Base-by-base conservation (phyloP, 2,797 vertebrate genomes). In the Furcifer pardalis region DNA sequence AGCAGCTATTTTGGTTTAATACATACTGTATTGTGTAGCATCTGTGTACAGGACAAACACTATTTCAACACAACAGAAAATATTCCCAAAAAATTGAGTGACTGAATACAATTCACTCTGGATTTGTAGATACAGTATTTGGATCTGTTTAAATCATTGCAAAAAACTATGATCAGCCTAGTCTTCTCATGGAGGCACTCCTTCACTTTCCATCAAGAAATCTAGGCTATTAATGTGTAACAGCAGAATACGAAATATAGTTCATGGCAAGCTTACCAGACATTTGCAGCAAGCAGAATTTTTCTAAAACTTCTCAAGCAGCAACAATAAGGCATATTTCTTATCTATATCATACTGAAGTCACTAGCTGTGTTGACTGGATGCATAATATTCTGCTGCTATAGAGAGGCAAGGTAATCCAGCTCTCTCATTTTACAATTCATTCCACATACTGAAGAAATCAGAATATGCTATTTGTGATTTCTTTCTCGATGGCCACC, bases 401-500 rank as follows among this genome's bases (percentile, higher is more conserved):
- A 40, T 40, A 32, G 17, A 37, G 7, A 66, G 21, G 35, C 44
- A 78, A 74, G 59, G 44, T 37, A n/a, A 59, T 56, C 7, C 37
- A 25, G 5, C 75, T 69, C 52, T 69, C 35, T 56, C 8, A 74
- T 76, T 77, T 71, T 19, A 46, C 8, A n/a, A 52, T 30, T 68
- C 44, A 37, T 37, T 63, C 35, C 59, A 21, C 35, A 63, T 49
- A 46, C 37, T 37, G 71, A 30, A 44, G 15, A 42, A 71, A 63
- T 63, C 46, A 76, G 71, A 63, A 42, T 40, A 71, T 46, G 37
- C 25, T 35, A n/a, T 15, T 83, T 49, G n/a, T 27, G 65, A 32
- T 87, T 66, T 42, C 75, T 63, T 77, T 59, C 60, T 27, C 25
- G 27, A 42, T 69, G 10, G 79, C 78, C 32, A 81, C 71, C 66